Base-by-base conservation (phyloP, 1,140 invertebrate species). In the Drosophila seguyi region DNA sequence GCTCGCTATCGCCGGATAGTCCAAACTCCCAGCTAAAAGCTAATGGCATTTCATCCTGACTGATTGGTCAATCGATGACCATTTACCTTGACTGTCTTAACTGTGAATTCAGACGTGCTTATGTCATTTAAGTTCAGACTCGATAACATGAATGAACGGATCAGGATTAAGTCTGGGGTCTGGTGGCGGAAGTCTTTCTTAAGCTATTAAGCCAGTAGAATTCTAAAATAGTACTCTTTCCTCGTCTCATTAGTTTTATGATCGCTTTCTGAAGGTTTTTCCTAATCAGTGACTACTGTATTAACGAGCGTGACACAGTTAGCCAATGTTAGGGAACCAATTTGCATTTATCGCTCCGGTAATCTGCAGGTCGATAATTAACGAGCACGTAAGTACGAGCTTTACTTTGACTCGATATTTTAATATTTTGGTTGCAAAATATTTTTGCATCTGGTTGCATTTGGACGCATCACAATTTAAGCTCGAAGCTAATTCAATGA, bases 311-410 rank as follows among this genome's bases (percentile, higher is more conserved):
- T 66, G 63, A 66, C 65, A 68, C 38, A 42, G 65, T 68, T 68
- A 52, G 38, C 60, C 45, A 68, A 36, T 52, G 65, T 42, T 29
- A 66, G 65, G 44, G 45, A 68, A 68, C 45, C 27, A 63, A 66
- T 57, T 69, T 71, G 34, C 13, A 34, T 39, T 34, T 34, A 72
- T 72, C 52, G 53, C 20, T 50, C 11, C 6, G 22, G 57, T 34
- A 66, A 44, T 62, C 62, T 44, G 57, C 57, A 44, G 57, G 41
- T 62, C 59, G 27, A 48, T 29, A 45, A 50, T 50, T 50, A 50
- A 18, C 48, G 27, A 31, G 48, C 48, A 50, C 48, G 47, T 50
- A 7, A 31, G 48, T 31, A 50, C n/a, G 47, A 20, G 34, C 50
- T 27, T 25, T 14, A n/a, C 20, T 25, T 38, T 59, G 38, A 20